phyloP scores from a whole-genome alignment of 2,888 invertebrate genomes.

The Alcis repandata region DNA sequence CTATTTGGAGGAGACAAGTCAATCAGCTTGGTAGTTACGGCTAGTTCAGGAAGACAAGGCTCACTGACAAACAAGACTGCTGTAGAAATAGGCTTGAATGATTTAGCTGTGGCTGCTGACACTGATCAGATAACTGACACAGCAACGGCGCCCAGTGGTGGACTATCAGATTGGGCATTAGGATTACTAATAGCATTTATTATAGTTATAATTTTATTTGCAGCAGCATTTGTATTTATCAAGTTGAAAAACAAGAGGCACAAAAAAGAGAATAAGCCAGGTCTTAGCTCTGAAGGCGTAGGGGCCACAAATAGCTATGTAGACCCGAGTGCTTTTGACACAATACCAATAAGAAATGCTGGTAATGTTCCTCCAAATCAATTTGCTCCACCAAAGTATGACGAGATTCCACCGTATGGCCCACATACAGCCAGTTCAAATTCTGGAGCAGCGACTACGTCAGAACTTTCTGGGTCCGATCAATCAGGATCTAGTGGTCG shows the following conservation, averaged over 20 bases:
- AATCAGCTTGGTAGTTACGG: slow-evolving; percentile 93
- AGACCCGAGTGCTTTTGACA: slow-evolving; percentile 95
- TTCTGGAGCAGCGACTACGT: slow-evolving; percentile 93
- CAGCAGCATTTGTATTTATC: slow-evolving; percentile 93
- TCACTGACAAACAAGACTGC: slow-evolving; percentile 95
- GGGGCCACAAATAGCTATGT: slow-evolving; percentile 94
- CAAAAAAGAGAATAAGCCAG: slow-evolving; percentile 92
- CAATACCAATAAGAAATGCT: slow-evolving; percentile 93
- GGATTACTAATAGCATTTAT: slow-evolving; percentile 94
- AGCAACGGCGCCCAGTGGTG: slow-evolving; percentile 88
- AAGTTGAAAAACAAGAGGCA: slow-evolving; percentile 94
- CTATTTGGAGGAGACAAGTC: slow-evolving; percentile 90
- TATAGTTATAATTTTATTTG: slow-evolving; percentile 93
- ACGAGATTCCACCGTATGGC: slow-evolving; percentile 95
- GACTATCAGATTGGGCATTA: slow-evolving; percentile 95
- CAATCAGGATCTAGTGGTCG: slow-evolving; percentile 98
- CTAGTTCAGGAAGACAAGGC: slow-evolving; percentile 95
- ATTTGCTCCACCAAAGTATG: slow-evolving; percentile 96
- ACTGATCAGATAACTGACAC: slow-evolving; percentile 77
- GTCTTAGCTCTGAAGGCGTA: slow-evolving; percentile 90
- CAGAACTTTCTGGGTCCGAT: slow-evolving; percentile 97
- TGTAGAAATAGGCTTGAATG: slow-evolving; percentile 92
- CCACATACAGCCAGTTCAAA: slow-evolving; percentile 92
- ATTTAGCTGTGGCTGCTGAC: slow-evolving; percentile 85
- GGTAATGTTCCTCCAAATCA: slow-evolving; percentile 87